Percentiles rank a stretch among this genome's conserved stretches.
Conservation (phyloP, 2,113 vertebrate genomes). For the Eira barbara region DNA sequence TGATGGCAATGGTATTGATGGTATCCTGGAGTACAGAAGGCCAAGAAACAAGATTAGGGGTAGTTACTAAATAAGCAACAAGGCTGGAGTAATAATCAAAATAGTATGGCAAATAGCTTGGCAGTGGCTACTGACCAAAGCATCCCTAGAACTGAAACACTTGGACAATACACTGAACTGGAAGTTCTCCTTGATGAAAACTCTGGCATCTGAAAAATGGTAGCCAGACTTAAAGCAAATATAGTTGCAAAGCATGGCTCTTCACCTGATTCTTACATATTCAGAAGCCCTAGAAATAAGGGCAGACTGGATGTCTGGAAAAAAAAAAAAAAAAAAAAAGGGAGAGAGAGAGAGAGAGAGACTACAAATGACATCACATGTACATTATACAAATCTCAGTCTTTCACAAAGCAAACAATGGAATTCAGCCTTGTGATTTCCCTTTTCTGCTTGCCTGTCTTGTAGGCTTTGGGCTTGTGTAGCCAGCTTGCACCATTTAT, state of each 20-base stretch:
- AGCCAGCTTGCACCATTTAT: neutral
- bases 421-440: neutral
- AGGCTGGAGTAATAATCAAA: neutral
- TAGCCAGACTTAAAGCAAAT: neutral
- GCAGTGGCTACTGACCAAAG: neutral
- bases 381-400: neutral
- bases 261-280: neutral
- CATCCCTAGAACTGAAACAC: neutral
- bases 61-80: neutral
- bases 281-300: neutral
- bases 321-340: neutral
- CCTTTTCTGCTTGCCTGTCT: neutral
- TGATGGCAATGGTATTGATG: neutral
- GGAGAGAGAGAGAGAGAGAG: neutral
- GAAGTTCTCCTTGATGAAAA: neutral
- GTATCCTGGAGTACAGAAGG: neutral
- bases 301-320: neutral
- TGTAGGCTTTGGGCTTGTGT: neutral
- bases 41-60: neutral
- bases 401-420: neutral
- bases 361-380: neutral
- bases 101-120: neutral
- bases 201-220: neutral
- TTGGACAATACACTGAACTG: neutral
- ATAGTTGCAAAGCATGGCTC: neutral